phyloP scores from a whole-genome alignment of 2,888 invertebrate species.

The Melanophora roralis region DNA sequence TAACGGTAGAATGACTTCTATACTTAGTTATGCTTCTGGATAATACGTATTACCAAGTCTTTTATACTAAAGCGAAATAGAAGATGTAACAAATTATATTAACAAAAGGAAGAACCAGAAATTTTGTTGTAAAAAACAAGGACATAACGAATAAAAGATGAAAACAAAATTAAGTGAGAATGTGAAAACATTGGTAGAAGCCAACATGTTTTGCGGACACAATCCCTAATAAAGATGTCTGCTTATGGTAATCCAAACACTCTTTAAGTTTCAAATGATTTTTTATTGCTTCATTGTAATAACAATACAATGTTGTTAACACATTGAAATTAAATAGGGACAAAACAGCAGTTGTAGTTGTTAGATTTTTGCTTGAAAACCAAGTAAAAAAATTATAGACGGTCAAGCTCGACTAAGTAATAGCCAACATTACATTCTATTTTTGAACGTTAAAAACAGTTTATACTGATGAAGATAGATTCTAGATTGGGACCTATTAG shows the following conservation, averaged over 20 bases:
- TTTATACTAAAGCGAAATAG: neutral
- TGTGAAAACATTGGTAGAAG: neutral
- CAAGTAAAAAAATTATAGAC: no score
- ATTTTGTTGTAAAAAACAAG: neutral
- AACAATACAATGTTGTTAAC: slow-evolving; percentile 9
- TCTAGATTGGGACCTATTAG: no score
- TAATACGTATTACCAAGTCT: neutral
- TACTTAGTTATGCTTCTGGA: neutral
- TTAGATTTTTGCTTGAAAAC: no score
- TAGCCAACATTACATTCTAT: no score
- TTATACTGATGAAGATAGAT: no score
- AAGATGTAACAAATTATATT: slow-evolving; percentile 11
- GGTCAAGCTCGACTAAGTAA: no score
- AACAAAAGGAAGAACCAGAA: neutral
- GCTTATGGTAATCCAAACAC: neutral
- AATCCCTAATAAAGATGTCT: neutral
- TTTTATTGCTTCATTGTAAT: no score
- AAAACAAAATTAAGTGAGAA: neutral
- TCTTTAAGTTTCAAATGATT: neutral
- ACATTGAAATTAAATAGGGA: slow-evolving; percentile 1
- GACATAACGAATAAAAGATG: neutral
- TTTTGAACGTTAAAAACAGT: no score
- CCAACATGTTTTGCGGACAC: neutral
- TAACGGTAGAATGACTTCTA: no score
- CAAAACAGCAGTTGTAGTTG: no score